Conservation (phyloP, 2,113 vertebrate genomes). For the Catharus fuscescens region DNA sequence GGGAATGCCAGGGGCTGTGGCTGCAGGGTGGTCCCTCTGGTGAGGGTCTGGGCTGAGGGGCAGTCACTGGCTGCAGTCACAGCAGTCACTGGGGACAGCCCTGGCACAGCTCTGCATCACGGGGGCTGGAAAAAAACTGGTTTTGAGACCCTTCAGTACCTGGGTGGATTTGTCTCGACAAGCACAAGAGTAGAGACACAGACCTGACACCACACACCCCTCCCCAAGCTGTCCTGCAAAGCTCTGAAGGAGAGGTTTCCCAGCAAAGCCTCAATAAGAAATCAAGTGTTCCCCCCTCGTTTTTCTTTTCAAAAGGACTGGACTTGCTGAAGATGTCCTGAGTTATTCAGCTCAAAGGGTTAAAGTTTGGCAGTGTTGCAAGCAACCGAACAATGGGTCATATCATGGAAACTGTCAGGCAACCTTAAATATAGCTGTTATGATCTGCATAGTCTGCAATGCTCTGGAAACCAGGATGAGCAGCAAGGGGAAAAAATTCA, state of each 20-base stretch:
- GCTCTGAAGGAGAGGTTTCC: neutral
- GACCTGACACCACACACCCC: neutral
- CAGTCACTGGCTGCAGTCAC: neutral
- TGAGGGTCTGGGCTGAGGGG: neutral
- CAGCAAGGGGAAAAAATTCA: constrained; percentile 57
- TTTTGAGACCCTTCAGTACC: neutral
- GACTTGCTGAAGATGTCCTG: neutral
- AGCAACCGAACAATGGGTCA: constrained; percentile 46
- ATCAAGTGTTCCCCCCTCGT: neutral
- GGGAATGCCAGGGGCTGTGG: neutral
- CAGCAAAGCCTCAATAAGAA: neutral
- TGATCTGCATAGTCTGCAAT: constrained; percentile 66
- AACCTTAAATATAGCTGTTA: constrained; percentile 68
- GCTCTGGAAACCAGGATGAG: constrained; percentile 63
- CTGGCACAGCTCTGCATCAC: neutral
- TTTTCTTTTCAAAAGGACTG: neutral
- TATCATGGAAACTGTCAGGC: constrained; percentile 67
- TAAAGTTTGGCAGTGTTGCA: constrained; percentile 31
- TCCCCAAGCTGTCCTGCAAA: neutral
- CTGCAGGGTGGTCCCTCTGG: fast-evolving
- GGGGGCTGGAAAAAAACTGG: fast-evolving
- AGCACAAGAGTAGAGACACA: fast-evolving
- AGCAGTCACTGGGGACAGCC: neutral
- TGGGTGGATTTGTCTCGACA: neutral
- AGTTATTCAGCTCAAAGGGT: constrained; percentile 13